These are phyloP conservation scores for Motacilla tschutschensis DNA, from an alignment of 2,113 vertebrate species.

Conservation along the genomic window DNA sequence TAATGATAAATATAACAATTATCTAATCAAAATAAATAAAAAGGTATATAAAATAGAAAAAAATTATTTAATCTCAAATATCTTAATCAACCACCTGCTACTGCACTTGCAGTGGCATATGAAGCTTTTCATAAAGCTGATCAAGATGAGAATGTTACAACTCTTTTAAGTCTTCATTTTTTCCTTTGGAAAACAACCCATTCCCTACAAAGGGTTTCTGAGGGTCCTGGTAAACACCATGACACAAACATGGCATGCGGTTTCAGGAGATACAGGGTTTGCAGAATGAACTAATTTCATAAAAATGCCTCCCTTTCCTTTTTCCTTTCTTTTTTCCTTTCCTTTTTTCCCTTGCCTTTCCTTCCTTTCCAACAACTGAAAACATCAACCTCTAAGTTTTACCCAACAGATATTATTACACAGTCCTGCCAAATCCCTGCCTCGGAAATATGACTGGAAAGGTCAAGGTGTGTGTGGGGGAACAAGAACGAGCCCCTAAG, in stretches of 20 bases:
- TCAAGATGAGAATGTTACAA: not conserved
- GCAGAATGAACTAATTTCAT: rapidly evolving
- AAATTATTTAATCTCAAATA: not conserved
- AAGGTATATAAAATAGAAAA: not conserved
- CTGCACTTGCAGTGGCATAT: not conserved
- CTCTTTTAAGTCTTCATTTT: not conserved
- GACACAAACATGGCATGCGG: not conserved
- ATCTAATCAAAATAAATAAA: not conserved
- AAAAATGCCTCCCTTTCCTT: not conserved
- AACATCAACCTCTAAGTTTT: not conserved
- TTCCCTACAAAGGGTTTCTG: not conserved
- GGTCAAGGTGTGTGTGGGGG: rapidly evolving
- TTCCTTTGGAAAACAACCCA: not conserved
- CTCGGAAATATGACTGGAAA: not conserved
- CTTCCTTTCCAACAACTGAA: not conserved
- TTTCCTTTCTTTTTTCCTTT: not conserved
- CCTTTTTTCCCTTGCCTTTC: not conserved
- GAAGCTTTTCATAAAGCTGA: not conserved
- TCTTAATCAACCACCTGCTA: not conserved
- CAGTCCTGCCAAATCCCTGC: not conserved
- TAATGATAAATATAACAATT: not conserved
- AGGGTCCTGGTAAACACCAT: not conserved
- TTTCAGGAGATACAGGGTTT: not conserved
- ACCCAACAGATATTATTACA: not conserved
- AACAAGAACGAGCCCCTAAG: not conserved